Evolutionary conservation across 2,888 invertebrate species (phyloP).

Genomic region (Parasteatoda lunata): DNA sequence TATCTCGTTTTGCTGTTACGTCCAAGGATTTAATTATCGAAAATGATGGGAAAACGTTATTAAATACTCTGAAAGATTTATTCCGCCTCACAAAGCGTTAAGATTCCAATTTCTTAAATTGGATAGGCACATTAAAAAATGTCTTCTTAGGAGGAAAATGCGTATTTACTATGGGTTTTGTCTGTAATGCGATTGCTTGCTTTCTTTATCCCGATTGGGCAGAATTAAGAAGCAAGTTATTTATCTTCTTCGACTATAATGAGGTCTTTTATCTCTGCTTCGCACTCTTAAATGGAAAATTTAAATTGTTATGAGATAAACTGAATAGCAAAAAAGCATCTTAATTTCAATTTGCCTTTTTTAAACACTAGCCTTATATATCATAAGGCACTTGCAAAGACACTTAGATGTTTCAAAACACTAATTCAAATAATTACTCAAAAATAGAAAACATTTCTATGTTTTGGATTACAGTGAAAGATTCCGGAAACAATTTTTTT

Average conservation of each 20-base stretch:
- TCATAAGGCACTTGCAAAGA: too few relatives aligned
- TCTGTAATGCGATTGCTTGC: slow-evolving; percentile 27
- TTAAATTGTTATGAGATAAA: slow-evolving; percentile 2
- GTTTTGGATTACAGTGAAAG: too few relatives aligned
- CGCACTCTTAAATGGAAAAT: slow-evolving; percentile 35
- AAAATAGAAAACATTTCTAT: too few relatives aligned
- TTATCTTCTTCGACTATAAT: slow-evolving; percentile 48
- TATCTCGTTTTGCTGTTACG: slow-evolving; percentile 45
- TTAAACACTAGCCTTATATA: too few relatives aligned
- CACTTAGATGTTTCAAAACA: too few relatives aligned
- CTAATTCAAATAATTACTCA: too few relatives aligned
- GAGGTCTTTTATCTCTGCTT: slow-evolving; percentile 43
- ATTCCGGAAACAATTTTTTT: too few relatives aligned
- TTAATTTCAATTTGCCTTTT: too few relatives aligned
- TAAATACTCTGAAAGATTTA: slow-evolving; percentile 57
- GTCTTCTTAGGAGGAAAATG: slow-evolving; percentile 1
- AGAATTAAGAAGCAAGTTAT: slow-evolving; percentile 37
- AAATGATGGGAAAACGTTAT: slow-evolving; percentile 65
- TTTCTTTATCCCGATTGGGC: slow-evolving; percentile 13
- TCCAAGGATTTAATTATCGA: slow-evolving; percentile 66
- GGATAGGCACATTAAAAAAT: slow-evolving; percentile 48
- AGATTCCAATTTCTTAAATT: slow-evolving; percentile 61
- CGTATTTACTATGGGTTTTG: slow-evolving; percentile 31
- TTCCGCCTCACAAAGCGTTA: slow-evolving; percentile 58
- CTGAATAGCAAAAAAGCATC: not conserved